Evolutionary conservation across 2,113 vertebrate genomes (phyloP).

Genomic region (Argyrosomus japonicus): DNA sequence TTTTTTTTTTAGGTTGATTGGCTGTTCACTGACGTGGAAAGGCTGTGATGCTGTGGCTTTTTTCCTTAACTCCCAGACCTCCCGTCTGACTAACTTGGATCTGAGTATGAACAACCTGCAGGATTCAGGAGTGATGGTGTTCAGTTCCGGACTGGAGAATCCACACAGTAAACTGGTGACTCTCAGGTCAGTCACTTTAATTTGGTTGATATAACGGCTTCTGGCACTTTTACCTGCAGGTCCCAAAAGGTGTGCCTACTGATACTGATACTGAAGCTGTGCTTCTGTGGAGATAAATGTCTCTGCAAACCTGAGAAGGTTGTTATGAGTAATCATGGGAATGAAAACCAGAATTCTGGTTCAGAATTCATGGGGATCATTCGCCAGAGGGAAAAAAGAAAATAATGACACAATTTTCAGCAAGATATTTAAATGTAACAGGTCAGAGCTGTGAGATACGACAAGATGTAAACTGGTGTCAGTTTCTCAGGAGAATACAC

Average conservation of each 20-base stretch:
- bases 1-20: neutral
- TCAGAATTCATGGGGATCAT: too few species aligned
- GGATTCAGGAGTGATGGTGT: neutral
- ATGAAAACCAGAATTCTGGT: too few species aligned
- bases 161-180: conserved; percentile 2
- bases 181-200: conserved; percentile 7
- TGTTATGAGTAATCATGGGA: too few species aligned
- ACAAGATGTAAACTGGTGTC: too few species aligned
- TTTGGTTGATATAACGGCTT: neutral
- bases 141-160: neutral
- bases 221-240: neutral
- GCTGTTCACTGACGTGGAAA: neutral
- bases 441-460: too few species aligned
- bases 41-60: neutral
- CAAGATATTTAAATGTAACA: too few species aligned
- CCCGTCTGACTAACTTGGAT: neutral
- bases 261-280: neutral
- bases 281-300: neutral
- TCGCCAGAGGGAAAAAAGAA: too few species aligned
- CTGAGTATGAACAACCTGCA: neutral
- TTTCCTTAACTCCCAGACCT: neutral
- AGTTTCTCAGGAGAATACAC: too few species aligned
- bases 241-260: neutral
- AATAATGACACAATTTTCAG: too few species aligned
- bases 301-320: neutral